Percentiles rank a stretch among this genome's conserved stretches.
These are phyloP conservation scores for Garrulus glandarius DNA, from an alignment of 2,797 vertebrate species.

Conservation along the genomic window DNA sequence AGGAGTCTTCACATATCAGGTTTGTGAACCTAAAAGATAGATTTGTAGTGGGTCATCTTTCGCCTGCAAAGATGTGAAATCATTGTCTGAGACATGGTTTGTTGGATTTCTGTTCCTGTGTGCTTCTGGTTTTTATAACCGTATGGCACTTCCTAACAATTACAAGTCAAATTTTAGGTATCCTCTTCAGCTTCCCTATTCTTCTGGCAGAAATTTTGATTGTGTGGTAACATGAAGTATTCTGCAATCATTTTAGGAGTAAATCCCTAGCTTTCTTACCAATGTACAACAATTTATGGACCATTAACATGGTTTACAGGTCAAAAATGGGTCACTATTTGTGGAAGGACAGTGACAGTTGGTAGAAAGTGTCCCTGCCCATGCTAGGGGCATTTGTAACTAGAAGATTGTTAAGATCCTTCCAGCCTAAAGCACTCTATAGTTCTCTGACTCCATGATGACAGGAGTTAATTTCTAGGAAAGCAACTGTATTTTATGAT, in stretches of 20 bases:
- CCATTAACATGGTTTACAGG: background rate
- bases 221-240: background rate
- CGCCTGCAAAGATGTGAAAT: background rate
- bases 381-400: background rate
- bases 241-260: background rate
- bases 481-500: background rate
- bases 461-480: background rate
- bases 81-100: background rate
- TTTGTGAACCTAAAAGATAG: background rate
- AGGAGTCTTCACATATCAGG: background rate
- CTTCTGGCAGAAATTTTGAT: background rate
- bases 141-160: background rate
- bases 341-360: background rate
- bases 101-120: background rate
- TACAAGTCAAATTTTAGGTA: background rate
- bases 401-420: background rate
- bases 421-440: background rate
- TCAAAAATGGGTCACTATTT: background rate
- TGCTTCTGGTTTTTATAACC: background rate
- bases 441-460: background rate
- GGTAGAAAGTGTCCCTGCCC: background rate
- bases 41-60: background rate
- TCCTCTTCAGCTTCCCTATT: background rate
- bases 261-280: background rate
- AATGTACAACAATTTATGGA: background rate